Evolutionary conservation across 1,140 invertebrate genomes (phyloP).

Genomic region (Colletes latitarsis): DNA sequence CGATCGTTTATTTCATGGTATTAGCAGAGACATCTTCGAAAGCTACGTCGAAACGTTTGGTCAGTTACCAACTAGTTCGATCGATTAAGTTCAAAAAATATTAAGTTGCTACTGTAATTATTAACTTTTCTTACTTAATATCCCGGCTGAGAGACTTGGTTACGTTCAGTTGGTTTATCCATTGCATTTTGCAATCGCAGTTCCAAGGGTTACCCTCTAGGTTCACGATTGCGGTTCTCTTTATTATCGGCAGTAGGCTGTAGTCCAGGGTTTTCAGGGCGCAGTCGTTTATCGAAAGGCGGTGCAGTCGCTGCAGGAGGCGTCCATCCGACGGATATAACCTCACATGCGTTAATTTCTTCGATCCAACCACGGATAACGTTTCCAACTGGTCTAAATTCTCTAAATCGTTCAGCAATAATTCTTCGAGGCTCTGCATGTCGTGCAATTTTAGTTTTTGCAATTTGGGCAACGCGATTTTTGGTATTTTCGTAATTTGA

Average conservation of each 20-base stretch:
- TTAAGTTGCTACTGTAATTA: rapidly evolving
- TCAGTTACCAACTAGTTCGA: neutral
- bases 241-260: constrained; percentile 71
- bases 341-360: constrained; percentile 49
- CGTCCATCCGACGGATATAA: constrained; percentile 57
- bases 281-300: constrained; percentile 70
- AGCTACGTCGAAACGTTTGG: neutral
- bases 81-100: neutral
- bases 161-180: constrained; percentile 70
- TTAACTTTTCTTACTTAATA: constrained; percentile 70
- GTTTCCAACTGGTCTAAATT: constrained; percentile 72
- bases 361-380: constrained; percentile 68
- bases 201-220: constrained; percentile 79
- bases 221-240: constrained; percentile 71
- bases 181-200: constrained; percentile 78
- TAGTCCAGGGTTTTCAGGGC: constrained; percentile 64
- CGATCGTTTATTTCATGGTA: neutral
- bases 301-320: constrained; percentile 71
- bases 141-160: constrained; percentile 66
- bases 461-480: constrained; percentile 69
- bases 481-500: constrained; percentile 63
- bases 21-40: constrained; percentile 15
- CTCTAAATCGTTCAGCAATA: constrained; percentile 74
- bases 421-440: constrained; percentile 70
- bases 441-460: constrained; percentile 68